Evolutionary conservation across 2,797 vertebrate genomes (phyloP).

Genomic region (Lycodopsis pacificus): DNA sequence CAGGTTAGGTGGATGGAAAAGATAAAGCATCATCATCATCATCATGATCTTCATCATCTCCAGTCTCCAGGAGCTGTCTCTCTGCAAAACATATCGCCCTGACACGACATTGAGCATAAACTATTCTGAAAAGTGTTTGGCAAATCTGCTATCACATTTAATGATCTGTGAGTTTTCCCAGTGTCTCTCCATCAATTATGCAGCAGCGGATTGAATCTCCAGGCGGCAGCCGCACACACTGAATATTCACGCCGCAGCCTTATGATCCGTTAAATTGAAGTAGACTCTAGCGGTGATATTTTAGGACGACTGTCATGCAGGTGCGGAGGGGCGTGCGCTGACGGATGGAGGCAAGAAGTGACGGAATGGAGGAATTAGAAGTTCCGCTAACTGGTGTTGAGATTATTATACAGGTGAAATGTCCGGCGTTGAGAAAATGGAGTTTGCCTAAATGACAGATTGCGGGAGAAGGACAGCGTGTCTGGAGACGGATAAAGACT

Average conservation of each 20-base stretch:
- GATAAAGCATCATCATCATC: conserved; percentile 9
- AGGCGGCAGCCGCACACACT: conserved; percentile 58
- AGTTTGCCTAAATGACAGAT: conserved; percentile 34
- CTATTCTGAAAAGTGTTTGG: conserved; percentile 73
- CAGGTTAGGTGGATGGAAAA: neutral
- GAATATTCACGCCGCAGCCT: conserved; percentile 69
- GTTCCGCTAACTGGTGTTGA: conserved; percentile 31
- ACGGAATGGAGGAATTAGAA: conserved; percentile 48
- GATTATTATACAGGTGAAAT: conserved; percentile 10
- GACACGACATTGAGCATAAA: conserved; percentile 59
- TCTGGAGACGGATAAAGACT: conserved; percentile 2
- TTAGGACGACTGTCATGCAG: conserved; percentile 63
- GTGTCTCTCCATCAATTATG: conserved; percentile 75
- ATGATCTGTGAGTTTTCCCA: conserved; percentile 77
- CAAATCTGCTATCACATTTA: conserved; percentile 76
- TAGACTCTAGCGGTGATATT: conserved; percentile 72
- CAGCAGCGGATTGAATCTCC: conserved; percentile 68
- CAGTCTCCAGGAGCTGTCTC: conserved; percentile 37
- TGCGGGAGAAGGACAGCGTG: neutral
- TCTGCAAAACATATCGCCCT: conserved; percentile 28
- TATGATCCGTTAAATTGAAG: conserved; percentile 79
- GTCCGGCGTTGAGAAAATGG: conserved; percentile 11
- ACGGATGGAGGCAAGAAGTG: conserved; percentile 62
- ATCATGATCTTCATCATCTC: conserved; percentile 15
- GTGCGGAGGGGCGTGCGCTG: conserved; percentile 32